phyloP scores from a whole-genome alignment of 30 jellyfish, hydroid and myxozoan species.

The Mastigias papua region DNA sequence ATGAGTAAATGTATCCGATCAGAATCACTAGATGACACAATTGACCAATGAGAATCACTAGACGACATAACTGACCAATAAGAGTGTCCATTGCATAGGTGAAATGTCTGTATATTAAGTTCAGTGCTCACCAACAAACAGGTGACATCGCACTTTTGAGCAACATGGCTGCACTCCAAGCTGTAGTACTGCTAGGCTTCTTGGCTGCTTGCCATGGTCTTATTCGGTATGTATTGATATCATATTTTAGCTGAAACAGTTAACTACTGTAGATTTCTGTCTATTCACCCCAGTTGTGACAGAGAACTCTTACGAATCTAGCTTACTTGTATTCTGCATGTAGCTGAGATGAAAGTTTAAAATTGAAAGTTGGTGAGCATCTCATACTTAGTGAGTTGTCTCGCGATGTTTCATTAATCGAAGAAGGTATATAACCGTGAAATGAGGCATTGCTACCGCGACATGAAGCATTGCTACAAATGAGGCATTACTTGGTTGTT shows the following conservation, averaged over 20 bases:
- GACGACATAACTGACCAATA: conserved; percentile 8
- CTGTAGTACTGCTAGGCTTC: conserved; percentile 39
- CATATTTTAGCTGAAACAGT: neutral
- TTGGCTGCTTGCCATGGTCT: conserved; percentile 69
- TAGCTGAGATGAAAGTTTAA: no score
- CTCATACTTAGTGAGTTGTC: no score
- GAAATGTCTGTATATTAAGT: no score
- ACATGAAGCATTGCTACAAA: no score
- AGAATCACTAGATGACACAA: neutral
- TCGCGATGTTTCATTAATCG: no score
- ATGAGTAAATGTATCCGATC: conserved; percentile 26
- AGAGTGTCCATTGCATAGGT: neutral
- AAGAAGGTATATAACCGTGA: no score
- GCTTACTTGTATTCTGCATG: no score
- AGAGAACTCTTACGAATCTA: no score
- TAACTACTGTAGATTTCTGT: neutral
- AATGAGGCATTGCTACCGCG: no score
- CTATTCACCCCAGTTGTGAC: neutral
- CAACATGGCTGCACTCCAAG: conserved; percentile 37
- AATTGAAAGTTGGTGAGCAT: no score
- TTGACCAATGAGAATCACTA: conserved; percentile 29
- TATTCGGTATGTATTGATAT: conserved; percentile 35
- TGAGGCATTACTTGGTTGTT: no score
- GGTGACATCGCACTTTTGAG: neutral
- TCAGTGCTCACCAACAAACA: no score